Evolutionary conservation across 2,797 vertebrate genomes (phyloP), one percentile per base, ranked within the genome.

Genomic region (Prunella strophiata): DNA sequence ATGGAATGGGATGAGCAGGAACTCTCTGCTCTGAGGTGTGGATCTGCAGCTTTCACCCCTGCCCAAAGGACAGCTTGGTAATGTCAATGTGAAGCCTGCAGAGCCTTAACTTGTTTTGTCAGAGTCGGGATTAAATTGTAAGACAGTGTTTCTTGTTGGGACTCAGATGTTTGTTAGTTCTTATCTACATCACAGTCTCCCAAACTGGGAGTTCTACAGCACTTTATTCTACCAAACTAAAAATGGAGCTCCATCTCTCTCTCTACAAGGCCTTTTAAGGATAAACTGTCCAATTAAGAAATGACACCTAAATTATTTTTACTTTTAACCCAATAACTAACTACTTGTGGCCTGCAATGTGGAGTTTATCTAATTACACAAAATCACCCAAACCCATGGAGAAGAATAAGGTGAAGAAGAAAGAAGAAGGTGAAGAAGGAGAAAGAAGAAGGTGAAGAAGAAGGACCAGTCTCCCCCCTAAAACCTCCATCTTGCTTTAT

Each of bases 311-410:
- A 58, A 58, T 58, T 9, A 36, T 26, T 36, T 58, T 36, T 36
- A 36, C 57, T 58, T 36, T 58, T 12, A 36, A 36, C 12, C 17
- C 8, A 38, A 38, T 59, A 38, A 59, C 34, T 2, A 59, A 13
- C 17, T 0, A 38, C 17, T 1, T 12, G 7, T 19, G 36, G 25
- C 36, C 36, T 5, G 4, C 17, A 59, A 19, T 13, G 58, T 0
- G 0, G 58, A 13, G 17, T 38, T 27, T 7, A 58, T 18, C 58
- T 2, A 59, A 19, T 27, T 19, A 38, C 17, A 59, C 3, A 38
- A 59, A 2, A 19, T 8, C 25, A 3, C 25, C 34, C 25, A 38
- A 38, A 38, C 8, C 57, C 36, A 27, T 38, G 21, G 36, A 36
- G 36, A 4, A 14, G 54, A 16, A 57, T 32, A 36, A 16, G 22